phyloP scores from a whole-genome alignment of 1,140 invertebrate species.

The Sinella curviseta region DNA sequence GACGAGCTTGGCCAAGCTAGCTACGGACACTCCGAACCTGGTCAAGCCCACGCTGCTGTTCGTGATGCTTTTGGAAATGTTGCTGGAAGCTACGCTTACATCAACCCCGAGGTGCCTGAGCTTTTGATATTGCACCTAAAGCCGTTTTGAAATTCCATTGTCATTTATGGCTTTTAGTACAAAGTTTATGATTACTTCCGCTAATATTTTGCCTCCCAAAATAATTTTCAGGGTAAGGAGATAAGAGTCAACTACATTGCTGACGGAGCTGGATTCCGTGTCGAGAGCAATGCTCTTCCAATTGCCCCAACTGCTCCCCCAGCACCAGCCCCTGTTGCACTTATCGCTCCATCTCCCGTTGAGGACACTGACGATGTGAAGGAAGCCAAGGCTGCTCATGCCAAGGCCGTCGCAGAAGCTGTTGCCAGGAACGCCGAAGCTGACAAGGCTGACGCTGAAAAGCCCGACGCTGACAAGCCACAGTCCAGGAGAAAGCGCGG shows the following conservation, averaged over 20 bases:
- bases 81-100: conserved; percentile 53
- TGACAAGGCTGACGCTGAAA: conserved; percentile 26
- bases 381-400: not conserved
- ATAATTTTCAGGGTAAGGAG: conserved; percentile 24
- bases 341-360: not conserved
- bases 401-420: not conserved
- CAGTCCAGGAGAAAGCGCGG: conserved; percentile 27
- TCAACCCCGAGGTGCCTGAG: conserved; percentile 19
- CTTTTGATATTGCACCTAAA: too few relatives aligned
- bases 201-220: too few relatives aligned
- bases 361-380: not conserved
- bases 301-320: not conserved
- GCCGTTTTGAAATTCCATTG: too few relatives aligned
- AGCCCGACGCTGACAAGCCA: not conserved
- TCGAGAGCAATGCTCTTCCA: conserved; percentile 1
- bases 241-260: not conserved
- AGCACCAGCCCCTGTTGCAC: conserved; percentile 28
- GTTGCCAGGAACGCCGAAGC: conserved; percentile 15
- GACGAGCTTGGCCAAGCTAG: conserved; percentile 47
- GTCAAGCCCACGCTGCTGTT: conserved; percentile 46
- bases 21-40: conserved; percentile 49
- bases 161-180: too few relatives aligned
- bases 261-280: not conserved
- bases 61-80: conserved; percentile 53
- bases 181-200: too few relatives aligned